Conservation (phyloP, 2,888 invertebrate genomes). For the Lottia gigantea region DNA sequence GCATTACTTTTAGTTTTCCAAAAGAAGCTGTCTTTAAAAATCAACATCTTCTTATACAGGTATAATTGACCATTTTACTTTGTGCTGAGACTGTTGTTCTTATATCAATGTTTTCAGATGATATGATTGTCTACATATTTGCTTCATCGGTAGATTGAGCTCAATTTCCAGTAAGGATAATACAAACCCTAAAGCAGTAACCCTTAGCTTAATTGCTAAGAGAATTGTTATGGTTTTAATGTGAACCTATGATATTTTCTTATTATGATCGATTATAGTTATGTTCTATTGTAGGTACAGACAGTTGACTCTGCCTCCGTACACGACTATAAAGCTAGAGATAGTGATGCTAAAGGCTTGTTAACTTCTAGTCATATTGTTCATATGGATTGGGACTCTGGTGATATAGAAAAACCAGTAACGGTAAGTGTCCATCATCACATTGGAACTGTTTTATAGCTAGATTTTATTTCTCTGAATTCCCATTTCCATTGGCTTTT, state of each 20-base stretch:
- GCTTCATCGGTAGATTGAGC: too few relatives aligned
- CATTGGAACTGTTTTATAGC: too few relatives aligned
- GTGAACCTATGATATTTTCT: too few relatives aligned
- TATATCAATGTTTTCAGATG: neutral
- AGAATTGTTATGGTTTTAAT: too few relatives aligned
- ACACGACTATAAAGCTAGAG: constrained; percentile 45
- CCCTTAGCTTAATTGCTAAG: too few relatives aligned
- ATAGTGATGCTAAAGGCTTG: constrained; percentile 45
- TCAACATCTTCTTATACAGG: constrained; percentile 59
- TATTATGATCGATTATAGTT: too few relatives aligned
- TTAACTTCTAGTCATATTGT: constrained; percentile 59
- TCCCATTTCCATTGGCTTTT: too few relatives aligned
- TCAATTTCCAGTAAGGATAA: too few relatives aligned
- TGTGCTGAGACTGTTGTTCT: neutral
- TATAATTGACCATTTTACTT: constrained; percentile 18
- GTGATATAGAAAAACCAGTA: constrained; percentile 48
- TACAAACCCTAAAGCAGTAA: too few relatives aligned
- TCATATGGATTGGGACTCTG: constrained; percentile 52
- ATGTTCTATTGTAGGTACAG: constrained; percentile 48
- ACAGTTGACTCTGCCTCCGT: constrained; percentile 58
- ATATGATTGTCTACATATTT: too few relatives aligned
- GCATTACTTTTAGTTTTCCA: constrained; percentile 51
- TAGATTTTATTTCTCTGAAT: too few relatives aligned
- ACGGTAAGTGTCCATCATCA: constrained; percentile 40
- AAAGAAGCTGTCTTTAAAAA: constrained; percentile 49